phyloP scores from a whole-genome alignment of 2,888 invertebrate species.

The Scaptodrosophila latifasciaeformis region DNA sequence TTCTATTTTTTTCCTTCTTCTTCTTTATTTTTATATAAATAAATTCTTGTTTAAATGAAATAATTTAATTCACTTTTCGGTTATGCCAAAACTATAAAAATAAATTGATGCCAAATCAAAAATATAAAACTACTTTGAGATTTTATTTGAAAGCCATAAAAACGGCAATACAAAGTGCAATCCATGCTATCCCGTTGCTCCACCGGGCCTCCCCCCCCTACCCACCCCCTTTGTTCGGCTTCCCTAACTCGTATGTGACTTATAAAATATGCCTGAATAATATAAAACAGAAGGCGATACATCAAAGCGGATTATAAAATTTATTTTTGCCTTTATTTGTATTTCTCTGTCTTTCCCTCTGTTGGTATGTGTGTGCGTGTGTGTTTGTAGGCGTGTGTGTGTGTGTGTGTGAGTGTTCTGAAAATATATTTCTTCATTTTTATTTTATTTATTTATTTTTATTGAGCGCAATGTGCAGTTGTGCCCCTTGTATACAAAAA shows the following conservation, averaged over 20 bases:
- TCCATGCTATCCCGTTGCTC: not conserved
- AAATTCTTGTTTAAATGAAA: too few species aligned
- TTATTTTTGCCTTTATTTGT: constrained; percentile 58
- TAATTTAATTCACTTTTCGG: too few species aligned
- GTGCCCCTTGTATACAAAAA: constrained; percentile 35
- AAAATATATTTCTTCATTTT: constrained; percentile 56
- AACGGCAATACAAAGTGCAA: not conserved
- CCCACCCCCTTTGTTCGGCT: not conserved
- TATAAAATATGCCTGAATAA: constrained; percentile 65
- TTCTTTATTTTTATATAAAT: too few species aligned
- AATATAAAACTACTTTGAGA: constrained; percentile 43
- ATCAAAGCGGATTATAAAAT: constrained; percentile 66
- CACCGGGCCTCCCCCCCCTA: not conserved
- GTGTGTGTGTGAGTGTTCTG: constrained; percentile 27
- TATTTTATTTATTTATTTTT: constrained; percentile 66
- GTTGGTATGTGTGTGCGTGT: too few species aligned
- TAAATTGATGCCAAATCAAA: constrained; percentile 35
- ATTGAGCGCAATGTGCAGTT: not conserved
- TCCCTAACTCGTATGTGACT: constrained; percentile 36
- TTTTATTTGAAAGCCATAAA: not conserved
- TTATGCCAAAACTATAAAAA: too few species aligned
- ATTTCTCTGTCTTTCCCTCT: too few species aligned
- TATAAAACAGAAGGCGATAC: constrained; percentile 70
- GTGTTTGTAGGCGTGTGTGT: not conserved
- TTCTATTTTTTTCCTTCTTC: too few species aligned